Conservation (phyloP, 2,888 invertebrate genomes). For the Dryobota labecula region DNA sequence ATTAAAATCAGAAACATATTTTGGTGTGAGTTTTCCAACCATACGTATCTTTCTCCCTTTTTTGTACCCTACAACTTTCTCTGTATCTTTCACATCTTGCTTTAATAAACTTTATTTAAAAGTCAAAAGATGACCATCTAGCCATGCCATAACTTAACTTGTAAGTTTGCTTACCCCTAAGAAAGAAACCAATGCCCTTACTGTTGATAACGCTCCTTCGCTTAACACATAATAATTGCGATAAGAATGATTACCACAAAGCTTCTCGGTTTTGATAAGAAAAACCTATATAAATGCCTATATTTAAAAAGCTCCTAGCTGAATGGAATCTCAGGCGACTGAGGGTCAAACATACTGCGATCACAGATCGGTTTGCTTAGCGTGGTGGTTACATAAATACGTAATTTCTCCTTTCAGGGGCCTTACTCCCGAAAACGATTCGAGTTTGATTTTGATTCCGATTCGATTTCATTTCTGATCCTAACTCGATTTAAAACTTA, state of each 20-base stretch:
- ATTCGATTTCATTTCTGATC: no score
- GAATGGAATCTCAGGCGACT: neutral
- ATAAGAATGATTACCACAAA: constrained; percentile 27
- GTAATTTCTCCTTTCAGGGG: no score
- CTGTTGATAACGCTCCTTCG: constrained; percentile 37
- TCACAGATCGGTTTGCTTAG: neutral
- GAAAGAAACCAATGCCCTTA: constrained; percentile 52
- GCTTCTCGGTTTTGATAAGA: constrained; percentile 25
- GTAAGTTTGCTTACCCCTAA: constrained; percentile 37
- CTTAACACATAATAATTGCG: constrained; percentile 16
- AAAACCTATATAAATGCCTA: neutral
- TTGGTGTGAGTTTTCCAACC: neutral
- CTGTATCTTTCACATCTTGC: neutral
- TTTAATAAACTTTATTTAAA: neutral
- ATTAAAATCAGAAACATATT: neutral
- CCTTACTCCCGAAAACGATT: no score
- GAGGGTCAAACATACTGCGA: neutral
- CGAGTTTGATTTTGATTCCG: no score
- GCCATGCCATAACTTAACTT: constrained; percentile 15
- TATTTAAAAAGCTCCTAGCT: neutral
- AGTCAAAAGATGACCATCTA: constrained; percentile 20
- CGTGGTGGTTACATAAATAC: neutral
- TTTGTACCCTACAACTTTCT: neutral
- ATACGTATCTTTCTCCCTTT: neutral
- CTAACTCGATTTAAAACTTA: no score